A percentile compares a stretch with the other conserved stretches of the same genome.
phyloP scores from a whole-genome alignment of 2,888 invertebrate genomes.

The Helicoverpa assulta region DNA sequence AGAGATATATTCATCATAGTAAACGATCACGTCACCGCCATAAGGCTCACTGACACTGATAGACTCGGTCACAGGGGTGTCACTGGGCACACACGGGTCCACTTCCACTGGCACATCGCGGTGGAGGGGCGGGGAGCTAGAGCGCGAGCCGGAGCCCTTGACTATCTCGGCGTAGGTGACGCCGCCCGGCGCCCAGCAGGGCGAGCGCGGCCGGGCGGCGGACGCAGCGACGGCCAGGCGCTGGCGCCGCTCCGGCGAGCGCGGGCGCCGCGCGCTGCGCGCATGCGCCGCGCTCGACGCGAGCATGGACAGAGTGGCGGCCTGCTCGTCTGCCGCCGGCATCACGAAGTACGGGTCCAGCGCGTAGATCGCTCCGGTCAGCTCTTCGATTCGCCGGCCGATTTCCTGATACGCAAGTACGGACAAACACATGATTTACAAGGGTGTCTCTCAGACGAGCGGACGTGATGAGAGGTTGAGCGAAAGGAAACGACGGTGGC shows the following conservation, averaged over 20 bases:
- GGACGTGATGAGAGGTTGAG: conserved; percentile 67
- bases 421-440: conserved; percentile 88
- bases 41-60: conserved; percentile 82
- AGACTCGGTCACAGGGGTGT: conserved; percentile 73
- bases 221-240: conserved; percentile 49
- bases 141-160: conserved; percentile 89
- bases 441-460: conserved; percentile 77
- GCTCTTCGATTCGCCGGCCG: conserved; percentile 93
- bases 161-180: conserved; percentile 95
- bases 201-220: conserved; percentile 55
- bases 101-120: conserved; percentile 67
- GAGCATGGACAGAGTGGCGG: conserved; percentile 84
- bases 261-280: conserved; percentile 71
- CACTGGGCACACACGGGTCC: conserved; percentile 74
- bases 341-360: conserved; percentile 94
- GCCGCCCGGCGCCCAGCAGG: conserved; percentile 93
- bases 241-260: conserved; percentile 85
- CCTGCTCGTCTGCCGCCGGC: conserved; percentile 91
- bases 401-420: conserved; percentile 92
- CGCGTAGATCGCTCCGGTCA: conserved; percentile 93
- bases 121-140: conserved; percentile 77
- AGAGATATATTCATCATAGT: conserved; percentile 62
- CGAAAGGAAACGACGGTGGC: conserved; percentile 84
- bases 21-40: conserved; percentile 71
- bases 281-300: conserved; percentile 86